Percentiles rank a stretch among this genome's conserved stretches.
Evolutionary conservation across 2,888 invertebrate species (phyloP).

Genomic region (Dicranocentrus wangi): DNA sequence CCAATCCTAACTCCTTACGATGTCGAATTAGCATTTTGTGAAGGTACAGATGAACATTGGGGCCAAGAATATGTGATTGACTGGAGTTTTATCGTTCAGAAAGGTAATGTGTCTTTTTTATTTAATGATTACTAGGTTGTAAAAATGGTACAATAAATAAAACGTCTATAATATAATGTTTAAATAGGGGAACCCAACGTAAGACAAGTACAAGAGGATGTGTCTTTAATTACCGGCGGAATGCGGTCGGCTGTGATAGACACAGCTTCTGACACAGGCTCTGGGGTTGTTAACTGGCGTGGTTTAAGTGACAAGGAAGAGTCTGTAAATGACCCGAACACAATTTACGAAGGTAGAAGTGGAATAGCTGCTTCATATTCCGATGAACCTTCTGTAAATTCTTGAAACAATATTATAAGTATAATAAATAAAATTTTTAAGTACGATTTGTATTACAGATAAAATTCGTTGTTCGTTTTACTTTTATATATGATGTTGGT

Average conservation of each 20-base stretch:
- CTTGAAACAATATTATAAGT: conserved; percentile 19
- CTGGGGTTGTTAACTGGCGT: conserved; percentile 71
- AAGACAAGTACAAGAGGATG: conserved; percentile 76
- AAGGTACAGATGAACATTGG: conserved; percentile 36
- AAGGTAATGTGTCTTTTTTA: conserved; percentile 46
- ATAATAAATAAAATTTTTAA: not conserved
- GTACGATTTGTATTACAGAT: too few relatives aligned
- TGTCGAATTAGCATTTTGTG: conserved; percentile 82
- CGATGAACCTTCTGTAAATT: conserved; percentile 67
- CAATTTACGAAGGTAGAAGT: conserved; percentile 69
- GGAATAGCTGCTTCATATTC: conserved; percentile 68
- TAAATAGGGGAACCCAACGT: conserved; percentile 52
- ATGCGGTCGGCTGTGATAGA: conserved; percentile 46
- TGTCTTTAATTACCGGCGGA: conserved; percentile 85
- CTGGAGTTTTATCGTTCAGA: conserved; percentile 63
- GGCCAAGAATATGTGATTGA: conserved; percentile 63
- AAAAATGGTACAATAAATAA: not conserved
- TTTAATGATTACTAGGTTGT: not conserved
- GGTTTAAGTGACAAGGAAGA: conserved; percentile 67
- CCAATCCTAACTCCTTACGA: conserved; percentile 95
- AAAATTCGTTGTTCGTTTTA: too few relatives aligned
- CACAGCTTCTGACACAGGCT: conserved; percentile 10
- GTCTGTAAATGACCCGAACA: conserved; percentile 44
- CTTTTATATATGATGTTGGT: too few relatives aligned
- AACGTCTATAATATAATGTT: not conserved